Base-by-base conservation (phyloP, 2,888 invertebrate species). In the Andrena camellia region DNA sequence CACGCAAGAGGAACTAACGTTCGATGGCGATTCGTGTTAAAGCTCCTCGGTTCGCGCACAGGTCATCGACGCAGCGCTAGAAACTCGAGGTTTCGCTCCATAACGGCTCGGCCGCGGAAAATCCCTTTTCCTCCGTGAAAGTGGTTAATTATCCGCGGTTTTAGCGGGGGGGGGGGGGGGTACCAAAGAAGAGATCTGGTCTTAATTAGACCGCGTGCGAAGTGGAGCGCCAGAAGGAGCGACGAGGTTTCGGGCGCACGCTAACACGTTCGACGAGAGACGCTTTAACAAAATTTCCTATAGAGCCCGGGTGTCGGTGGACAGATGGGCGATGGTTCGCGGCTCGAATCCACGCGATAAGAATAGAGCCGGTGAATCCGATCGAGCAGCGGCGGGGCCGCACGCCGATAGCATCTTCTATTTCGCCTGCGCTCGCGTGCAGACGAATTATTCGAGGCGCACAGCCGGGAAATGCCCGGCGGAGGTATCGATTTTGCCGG, bases 401-500 rank as follows among this genome's bases (percentile, higher is more conserved):
- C 23, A 26, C 23, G 70, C 31, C 7, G 81, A 86, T 86, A 86
- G 62, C 42, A 20, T 72, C 60, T 68, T 66, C 50, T 33, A 50
- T 78, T 69, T 68, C 42, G 62, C 7, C 70, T 23, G 33, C 57
- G 54, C 54, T 23, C 42, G 50, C 57, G 64, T 67, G 59, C 64
- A 57, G 74, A 68, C 63, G 80, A 74, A 83, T 66, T 77, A 83
- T 66, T 77, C 60, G 42, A 35, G 74, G 64, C 62, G 59, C 63
- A 69, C 50, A 54, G 67, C 35, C 66, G 63, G 75, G 73, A 87
- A 78, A 67, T 76, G 78, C 54, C n/a, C 52, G 42, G 42, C 42
- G 42, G 62, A 29, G 62, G 64, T 83, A 86, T 86, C 78, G 86
- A 86, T 86, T 81, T 86, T 78, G 54, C 64, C 80, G 80, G 77